Base-by-base conservation (phyloP, 2,888 invertebrate species). In the Unio delphinus region DNA sequence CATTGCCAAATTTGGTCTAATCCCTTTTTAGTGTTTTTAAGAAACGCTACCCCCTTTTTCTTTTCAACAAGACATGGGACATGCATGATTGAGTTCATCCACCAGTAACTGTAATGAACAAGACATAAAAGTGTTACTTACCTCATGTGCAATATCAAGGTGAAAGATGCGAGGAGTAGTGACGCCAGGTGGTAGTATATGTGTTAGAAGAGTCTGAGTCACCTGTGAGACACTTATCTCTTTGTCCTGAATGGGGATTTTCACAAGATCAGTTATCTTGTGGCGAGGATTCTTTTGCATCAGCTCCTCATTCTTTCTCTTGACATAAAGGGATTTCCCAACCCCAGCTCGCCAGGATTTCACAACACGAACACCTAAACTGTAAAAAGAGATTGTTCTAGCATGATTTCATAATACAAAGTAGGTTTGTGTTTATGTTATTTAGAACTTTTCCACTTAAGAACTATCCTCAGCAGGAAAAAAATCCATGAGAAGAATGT, bases 341-440 rank as follows among this genome's bases (percentile, higher is more conserved):
- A 83, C 82, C 8, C 86, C 86, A 6, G 86, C 82, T 62, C 82
- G 73, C 72, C 73, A 74, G 3, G 86, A 86, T 54, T 79, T 80
- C 4, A 86, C 78, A 23, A 86, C 65, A 55, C 86, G 72, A 4
- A 83, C 86, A 64, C 70, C 72, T 45, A 78, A 81, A 0, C 86
- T 86, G 60, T 6, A 63, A 66, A 56, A 15, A 45, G 23, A 15
- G 3, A 11, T 15, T 15, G 3, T 34, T 15, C 11, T 15, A 23
- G 3, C 11, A 15, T 45, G 45, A 45, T 45, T 45, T 45, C 45
- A 45, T 5, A 30, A 30, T 4, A 3, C 45, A 45, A 15, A 34
- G 15, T 45, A 15, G 2, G 15, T 45, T 45, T 15, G 45, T 45
- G 15, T 45, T 45, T 45, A 15, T 15, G 45, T 45, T 45, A 11